Evolutionary conservation across 1,140 invertebrate genomes (phyloP), one percentile per base, ranked within the genome.

Genomic region (Pteromalus puparum): DNA sequence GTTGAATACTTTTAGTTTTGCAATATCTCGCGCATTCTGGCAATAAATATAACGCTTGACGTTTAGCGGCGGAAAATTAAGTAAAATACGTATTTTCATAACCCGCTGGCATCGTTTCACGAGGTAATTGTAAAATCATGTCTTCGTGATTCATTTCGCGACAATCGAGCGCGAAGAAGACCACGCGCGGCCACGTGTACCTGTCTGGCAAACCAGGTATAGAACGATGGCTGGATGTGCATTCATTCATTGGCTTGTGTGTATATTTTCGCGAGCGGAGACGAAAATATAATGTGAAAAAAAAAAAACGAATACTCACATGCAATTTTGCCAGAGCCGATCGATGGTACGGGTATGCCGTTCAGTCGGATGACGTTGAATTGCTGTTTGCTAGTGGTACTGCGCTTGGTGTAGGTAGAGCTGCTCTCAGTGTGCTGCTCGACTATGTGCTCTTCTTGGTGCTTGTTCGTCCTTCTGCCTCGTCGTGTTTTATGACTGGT

Each of bases 311-410:
- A 2, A 73, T 88, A 93, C 93, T 91, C 91, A 97, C 96, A 95
- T 88, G 95, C 95, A 80, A 97, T 95, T 91, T 95, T 94, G 89
- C 96, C 96, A 89, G 95, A 95, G 87, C 95, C 95, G 30, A 95
- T 73, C 72, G 90, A 94, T 84, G 96, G 96, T 85, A 97, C 91
- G 81, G 95, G 96, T 85, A 97, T 96, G 88, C 95, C 96, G 89
- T 96, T 95, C 83, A 97, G 92, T 85, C 95, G 94, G 80, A 97
- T 94, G 80, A 94, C 92, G 89, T 95, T 93, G 90, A 95, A 97
- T 9, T 70, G 30, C 18, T 74, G 74, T 5, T 81, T 84, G 28
- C 28, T 30, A 26, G 70, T 81, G 90, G 88, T 89, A 61, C 89
- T 92, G 15, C 90, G 89, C 48, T 91, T 91, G 9, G 89, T 91